Conservation (phyloP, 2,113 vertebrate genomes). For the Sylvilagus bachmani region DNA sequence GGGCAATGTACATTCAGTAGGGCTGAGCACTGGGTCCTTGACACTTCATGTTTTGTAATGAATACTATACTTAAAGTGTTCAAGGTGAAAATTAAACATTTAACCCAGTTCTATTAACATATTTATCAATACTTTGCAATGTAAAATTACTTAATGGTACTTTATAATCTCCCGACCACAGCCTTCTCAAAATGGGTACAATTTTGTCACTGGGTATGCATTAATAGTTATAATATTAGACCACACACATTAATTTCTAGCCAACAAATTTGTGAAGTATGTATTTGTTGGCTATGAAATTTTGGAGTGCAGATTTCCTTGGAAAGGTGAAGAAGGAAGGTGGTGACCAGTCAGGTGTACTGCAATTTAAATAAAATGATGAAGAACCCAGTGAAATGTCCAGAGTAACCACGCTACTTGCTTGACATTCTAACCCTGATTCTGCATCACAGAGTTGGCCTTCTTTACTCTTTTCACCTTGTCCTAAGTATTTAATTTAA, state of each 20-base stretch:
- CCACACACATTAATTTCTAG: constrained; percentile 34
- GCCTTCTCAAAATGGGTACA: constrained; percentile 15
- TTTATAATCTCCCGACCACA: background rate
- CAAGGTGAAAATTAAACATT: constrained; percentile 25
- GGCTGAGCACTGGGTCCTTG: background rate
- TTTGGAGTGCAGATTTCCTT: constrained; percentile 21
- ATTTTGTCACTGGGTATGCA: background rate
- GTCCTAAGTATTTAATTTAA: background rate
- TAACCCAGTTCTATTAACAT: constrained; percentile 7
- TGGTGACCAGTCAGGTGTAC: background rate
- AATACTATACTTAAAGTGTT: background rate
- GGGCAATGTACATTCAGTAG: background rate
- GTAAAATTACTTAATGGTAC: constrained; percentile 28
- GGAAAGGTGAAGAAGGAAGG: background rate
- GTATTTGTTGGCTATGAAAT: constrained; percentile 67
- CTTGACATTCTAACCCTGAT: background rate
- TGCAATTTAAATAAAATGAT: background rate
- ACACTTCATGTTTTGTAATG: background rate
- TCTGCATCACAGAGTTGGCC: background rate
- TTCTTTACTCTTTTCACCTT: background rate
- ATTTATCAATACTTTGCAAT: background rate
- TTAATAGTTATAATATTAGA: constrained; percentile 6
- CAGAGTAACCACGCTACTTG: background rate
- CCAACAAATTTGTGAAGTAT: constrained; percentile 52
- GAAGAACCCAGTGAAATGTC: constrained; percentile 17